Percentiles rank a stretch among this genome's conserved stretches.
Conservation (phyloP, 2,113 vertebrate genomes). For the Trichechus manatus region DNA sequence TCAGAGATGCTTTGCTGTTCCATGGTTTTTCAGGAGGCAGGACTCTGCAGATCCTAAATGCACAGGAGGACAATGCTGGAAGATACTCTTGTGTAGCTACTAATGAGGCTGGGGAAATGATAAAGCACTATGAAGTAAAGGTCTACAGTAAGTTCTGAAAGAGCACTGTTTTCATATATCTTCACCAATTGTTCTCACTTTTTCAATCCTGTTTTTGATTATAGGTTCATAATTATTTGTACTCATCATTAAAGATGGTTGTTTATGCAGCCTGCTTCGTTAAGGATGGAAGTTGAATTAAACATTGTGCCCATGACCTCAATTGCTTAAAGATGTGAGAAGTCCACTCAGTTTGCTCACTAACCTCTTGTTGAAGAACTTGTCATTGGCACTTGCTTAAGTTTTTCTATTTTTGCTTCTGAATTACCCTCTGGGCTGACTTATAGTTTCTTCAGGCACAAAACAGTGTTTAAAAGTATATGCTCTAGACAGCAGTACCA, state of each 20-base stretch:
- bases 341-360: background rate
- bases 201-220: background rate
- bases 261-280: background rate
- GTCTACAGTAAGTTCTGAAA: conserved; percentile 93
- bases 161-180: background rate
- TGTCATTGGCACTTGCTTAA: background rate
- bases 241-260: background rate
- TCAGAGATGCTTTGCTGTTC: background rate
- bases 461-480: background rate
- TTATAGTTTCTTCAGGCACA: background rate
- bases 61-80: conserved; percentile 92
- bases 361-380: background rate
- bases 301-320: background rate
- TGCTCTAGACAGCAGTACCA: background rate
- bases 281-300: background rate
- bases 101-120: conserved; percentile 95
- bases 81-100: conserved; percentile 96
- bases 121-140: conserved; percentile 96
- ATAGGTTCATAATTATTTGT: background rate
- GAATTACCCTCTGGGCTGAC: background rate
- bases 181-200: background rate
- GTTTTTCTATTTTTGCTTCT: background rate
- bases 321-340: conserved; percentile 38
- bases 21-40: conserved; percentile 91
- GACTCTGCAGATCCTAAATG: conserved; percentile 95